Base-by-base conservation (phyloP, 2,888 invertebrate species). In the Smittia sp. region DNA sequence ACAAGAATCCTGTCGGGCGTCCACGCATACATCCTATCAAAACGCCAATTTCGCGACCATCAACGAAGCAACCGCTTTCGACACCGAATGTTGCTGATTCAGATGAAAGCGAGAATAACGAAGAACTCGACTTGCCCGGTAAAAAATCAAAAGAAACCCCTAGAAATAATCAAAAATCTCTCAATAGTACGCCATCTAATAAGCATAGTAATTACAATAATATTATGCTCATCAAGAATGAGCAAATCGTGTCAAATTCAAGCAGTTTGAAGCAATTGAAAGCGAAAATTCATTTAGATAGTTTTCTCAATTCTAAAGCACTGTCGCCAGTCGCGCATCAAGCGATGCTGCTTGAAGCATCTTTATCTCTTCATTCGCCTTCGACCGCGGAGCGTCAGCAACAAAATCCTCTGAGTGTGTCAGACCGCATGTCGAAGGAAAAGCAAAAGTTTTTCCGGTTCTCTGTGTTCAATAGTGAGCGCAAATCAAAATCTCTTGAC, bases 401-500 rank as follows among this genome's bases (percentile, higher is more conserved):
- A 46, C 75, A 74, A 80, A 74, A 75, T 41, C 74, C 73, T 18
- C 74, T 78, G 62, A 77, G 76, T 81, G 87, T 87, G 80, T 86
- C 88, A 83, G 91, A 91, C 82, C 85, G 84, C 81, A 91, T 92
- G 87, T 92, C 92, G 77, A 91, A 91, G 84, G 92, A 93, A 85
- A 93, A 92, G 83, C 92, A 91, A 83, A 92, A 92, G 84, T 92
- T 92, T 85, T 93, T 93, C 85, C 86, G 91, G 81, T 86, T 88
- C 80, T 91, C 91, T 78, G 91, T 89, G 73, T 91, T 92, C 81
- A 91, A 91, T 81, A 86, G 89, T 75, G 89, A 78, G 20, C 76
- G 79, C 66, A 65, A 68, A 46, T 62, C 22, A 9, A 73, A 70
- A 63, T 66, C 27, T 62, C 32, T 54, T 27, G 27, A n/a, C 4